A percentile compares a stretch with the other conserved stretches of the same genome.
Conservation (phyloP, 2,888 invertebrate species). For the Ormia ochracea region DNA sequence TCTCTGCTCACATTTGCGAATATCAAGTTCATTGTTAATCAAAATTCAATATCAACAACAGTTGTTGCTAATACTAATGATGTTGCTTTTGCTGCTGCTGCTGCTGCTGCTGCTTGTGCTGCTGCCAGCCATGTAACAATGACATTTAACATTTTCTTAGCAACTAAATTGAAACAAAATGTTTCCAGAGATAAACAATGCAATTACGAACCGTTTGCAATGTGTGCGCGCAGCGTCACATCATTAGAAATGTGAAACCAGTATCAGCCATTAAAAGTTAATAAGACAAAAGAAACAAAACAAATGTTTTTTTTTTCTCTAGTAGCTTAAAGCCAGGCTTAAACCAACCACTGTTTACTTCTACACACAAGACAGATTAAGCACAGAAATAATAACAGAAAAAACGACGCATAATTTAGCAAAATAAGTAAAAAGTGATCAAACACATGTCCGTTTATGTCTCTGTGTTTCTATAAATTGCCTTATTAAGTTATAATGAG, state of each 20-base stretch:
- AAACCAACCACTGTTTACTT: background rate
- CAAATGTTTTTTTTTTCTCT: background rate
- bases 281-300: no score
- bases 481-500: slow-evolving; percentile 59
- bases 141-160: slow-evolving; percentile 50
- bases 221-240: slow-evolving; percentile 16
- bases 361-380: background rate
- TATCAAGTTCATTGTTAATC: slow-evolving; percentile 53
- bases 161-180: slow-evolving; percentile 7
- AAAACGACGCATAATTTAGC: slow-evolving; percentile 42
- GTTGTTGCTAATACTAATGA: background rate
- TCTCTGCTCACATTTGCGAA: background rate
- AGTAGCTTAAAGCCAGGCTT: background rate
- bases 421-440: background rate
- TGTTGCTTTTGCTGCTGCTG: background rate
- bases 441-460: slow-evolving; percentile 33
- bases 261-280: slow-evolving; percentile 44
- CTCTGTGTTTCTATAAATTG: slow-evolving; percentile 18
- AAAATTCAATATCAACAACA: slow-evolving; percentile 53
- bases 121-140: slow-evolving; percentile 39
- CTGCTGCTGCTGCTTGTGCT: background rate
- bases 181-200: slow-evolving; percentile 30
- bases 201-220: background rate
- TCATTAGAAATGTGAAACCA: slow-evolving; percentile 47
- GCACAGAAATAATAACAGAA: background rate